Percentiles rank a stretch among this genome's conserved stretches.
phyloP scores from a whole-genome alignment of 2,888 invertebrate species.

The Apamea crenata region DNA sequence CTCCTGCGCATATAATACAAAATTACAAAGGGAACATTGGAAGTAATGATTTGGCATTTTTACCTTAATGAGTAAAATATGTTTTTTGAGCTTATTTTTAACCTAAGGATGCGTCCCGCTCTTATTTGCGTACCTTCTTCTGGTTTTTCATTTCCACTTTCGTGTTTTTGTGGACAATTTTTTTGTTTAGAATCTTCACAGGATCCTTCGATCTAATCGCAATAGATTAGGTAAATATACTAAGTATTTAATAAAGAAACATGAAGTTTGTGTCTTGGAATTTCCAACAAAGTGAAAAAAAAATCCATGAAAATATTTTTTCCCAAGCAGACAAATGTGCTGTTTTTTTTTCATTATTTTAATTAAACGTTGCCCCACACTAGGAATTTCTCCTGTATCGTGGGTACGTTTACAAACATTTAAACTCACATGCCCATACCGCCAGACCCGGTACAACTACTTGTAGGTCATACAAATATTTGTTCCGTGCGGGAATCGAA shows the following conservation, averaged over 20 bases:
- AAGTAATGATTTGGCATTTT: constrained; percentile 36
- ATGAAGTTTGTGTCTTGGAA: not conserved
- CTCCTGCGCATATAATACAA: constrained; percentile 25
- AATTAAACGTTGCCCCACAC: too few relatives aligned
- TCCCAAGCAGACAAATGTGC: not conserved
- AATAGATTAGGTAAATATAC: not conserved
- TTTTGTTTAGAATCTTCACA: not conserved
- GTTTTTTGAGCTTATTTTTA: not conserved
- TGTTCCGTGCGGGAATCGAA: too few relatives aligned
- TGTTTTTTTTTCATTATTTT: too few relatives aligned
- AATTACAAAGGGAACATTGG: constrained; percentile 52
- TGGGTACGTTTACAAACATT: too few relatives aligned
- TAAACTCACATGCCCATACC: too few relatives aligned
- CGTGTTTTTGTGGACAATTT: not conserved
- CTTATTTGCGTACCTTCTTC: not conserved
- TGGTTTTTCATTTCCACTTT: not conserved
- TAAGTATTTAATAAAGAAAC: not conserved
- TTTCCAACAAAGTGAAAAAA: not conserved
- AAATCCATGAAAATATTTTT: not conserved
- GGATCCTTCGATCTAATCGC: not conserved
- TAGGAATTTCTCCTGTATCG: too few relatives aligned
- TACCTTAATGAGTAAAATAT: constrained; percentile 17
- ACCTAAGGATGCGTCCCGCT: not conserved
- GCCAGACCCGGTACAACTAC: too few relatives aligned
- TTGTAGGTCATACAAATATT: too few relatives aligned